These are phyloP conservation scores for Neolamprologus sp. DNA, from an alignment of 2,113 vertebrate species.

Conservation along the genomic window DNA sequence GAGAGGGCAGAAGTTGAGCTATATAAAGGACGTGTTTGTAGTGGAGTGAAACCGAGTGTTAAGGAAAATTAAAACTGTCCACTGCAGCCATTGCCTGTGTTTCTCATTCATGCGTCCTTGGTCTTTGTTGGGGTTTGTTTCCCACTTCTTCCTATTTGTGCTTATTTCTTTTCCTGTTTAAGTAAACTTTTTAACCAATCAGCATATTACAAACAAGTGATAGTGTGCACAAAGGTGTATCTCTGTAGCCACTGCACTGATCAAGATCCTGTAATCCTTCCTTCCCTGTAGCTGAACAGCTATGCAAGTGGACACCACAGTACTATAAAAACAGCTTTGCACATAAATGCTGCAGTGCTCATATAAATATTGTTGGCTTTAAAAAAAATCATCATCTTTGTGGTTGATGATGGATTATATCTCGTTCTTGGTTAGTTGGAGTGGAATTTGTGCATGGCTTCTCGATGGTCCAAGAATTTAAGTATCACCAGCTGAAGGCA, in stretches of 20 bases:
- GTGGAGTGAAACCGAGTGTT: background rate
- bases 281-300: background rate
- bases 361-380: background rate
- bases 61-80: background rate
- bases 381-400: background rate
- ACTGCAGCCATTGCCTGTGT: background rate
- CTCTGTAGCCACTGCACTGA: background rate
- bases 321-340: background rate
- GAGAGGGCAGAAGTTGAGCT: background rate
- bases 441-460: background rate
- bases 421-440: background rate
- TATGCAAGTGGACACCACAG: background rate
- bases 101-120: background rate
- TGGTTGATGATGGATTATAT: background rate
- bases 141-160: background rate
- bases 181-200: background rate
- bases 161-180: background rate
- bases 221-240: background rate
- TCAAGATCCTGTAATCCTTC: background rate
- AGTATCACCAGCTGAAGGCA: slow-evolving; percentile 29
- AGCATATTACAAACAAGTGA: background rate
- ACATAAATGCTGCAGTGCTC: background rate
- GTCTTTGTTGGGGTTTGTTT: background rate
- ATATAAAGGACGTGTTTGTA: background rate
- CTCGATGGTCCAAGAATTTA: slow-evolving; percentile 9